Base-by-base conservation (phyloP, 2,888 invertebrate genomes). In the Scaptomyza cyrtandrae region DNA sequence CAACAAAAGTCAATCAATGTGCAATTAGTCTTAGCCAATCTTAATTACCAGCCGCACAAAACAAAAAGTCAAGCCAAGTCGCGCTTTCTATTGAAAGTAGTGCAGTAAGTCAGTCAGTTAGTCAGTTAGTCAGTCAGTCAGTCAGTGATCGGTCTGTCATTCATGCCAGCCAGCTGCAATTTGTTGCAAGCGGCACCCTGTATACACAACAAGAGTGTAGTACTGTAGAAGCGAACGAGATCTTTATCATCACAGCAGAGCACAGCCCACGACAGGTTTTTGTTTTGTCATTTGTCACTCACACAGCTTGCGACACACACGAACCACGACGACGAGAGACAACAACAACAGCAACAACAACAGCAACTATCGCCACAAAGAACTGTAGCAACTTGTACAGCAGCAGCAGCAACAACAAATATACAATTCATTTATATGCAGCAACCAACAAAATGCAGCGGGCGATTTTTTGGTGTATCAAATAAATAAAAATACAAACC, bases 241-340 rank as follows among this genome's bases (percentile, higher is more conserved):
- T 82, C 82, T 87, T 85, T 82, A 82, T 82, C 82, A 85, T 63
- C 14, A 49, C 63, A 48, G 61, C 16, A 29, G 37, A 61, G 60
- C 56, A 73, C 83, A 86, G 86, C 88, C 91, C 90, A 90, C 91
- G 91, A 91, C 91, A 91, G 90, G 91, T 90, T 91, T 90, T 91
- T 90, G 88, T 89, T 91, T 91, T 91, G 91, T 91, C 90, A 91
- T 91, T 91, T 91, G 91, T 91, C 91, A 91, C 91, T 91, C 91
- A 91, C 83, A 88, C 90, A 86, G 87, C 85, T 87, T 86, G 79
- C 87, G 71, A 89, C 75, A 85, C 78, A 85, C 78, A 84, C 79
- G 73, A 78, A 71, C 62, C 57, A 74, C 84, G 77, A 84, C 75
- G 62, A 77, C 68, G n/a, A 1, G 60, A 53, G 70, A 70, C 71